Percentiles rank a stretch among this genome's conserved stretches.
Evolutionary conservation across 2,113 vertebrate genomes (phyloP).

Genomic region (Redunca redunca): DNA sequence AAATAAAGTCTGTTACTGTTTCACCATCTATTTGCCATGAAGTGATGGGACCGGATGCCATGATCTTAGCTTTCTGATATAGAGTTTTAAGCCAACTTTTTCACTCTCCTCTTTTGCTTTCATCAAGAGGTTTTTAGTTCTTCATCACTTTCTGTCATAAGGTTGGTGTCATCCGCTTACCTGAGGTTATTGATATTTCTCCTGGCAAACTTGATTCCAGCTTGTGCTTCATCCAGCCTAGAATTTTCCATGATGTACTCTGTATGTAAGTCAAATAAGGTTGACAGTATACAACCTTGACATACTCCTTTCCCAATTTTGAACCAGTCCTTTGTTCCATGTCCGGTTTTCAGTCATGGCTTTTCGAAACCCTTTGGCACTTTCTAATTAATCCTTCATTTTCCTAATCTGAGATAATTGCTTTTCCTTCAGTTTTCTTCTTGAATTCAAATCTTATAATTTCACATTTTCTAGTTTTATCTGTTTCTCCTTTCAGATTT

Average conservation of each 20-base stretch:
- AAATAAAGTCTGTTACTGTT: neutral
- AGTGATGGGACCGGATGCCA: neutral
- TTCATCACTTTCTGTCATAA: neutral
- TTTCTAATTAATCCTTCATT: neutral
- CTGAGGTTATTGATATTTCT: neutral
- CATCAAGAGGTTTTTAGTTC: neutral
- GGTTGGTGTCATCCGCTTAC: neutral
- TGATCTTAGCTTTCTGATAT: neutral
- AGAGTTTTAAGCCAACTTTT: neutral
- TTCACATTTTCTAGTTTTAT: neutral
- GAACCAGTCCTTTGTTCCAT: neutral
- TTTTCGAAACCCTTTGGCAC: neutral
- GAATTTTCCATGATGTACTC: neutral
- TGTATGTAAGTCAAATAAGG: neutral
- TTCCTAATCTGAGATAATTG: neutral
- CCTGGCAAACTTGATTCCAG: neutral
- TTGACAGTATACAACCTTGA: neutral
- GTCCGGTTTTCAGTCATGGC: rapidly evolving
- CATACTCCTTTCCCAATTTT: neutral
- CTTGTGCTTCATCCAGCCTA: neutral
- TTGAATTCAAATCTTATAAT: neutral
- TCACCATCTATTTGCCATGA: neutral
- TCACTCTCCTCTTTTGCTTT: neutral
- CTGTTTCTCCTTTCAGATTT: neutral
- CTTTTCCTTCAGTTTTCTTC: neutral